Conservation (phyloP, 2,113 vertebrate genomes). For the Pristiophorus japonicus region DNA sequence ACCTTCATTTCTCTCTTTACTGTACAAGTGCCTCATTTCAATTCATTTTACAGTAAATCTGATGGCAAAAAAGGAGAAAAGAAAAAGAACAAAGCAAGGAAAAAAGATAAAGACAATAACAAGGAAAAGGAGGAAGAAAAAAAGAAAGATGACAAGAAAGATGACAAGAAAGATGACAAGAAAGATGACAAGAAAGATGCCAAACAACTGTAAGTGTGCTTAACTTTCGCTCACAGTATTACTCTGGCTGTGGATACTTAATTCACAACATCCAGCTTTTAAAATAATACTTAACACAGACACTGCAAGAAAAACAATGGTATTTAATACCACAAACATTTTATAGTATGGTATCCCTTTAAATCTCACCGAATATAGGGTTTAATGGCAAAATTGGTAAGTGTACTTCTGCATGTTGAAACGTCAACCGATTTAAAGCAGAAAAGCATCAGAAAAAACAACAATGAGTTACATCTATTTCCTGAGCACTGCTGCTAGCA, state of each 20-base stretch:
- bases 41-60: slow-evolving; percentile 54
- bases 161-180: slow-evolving; percentile 57
- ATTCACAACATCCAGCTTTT: not conserved
- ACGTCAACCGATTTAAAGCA: not conserved
- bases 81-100: slow-evolving; percentile 54
- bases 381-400: not conserved
- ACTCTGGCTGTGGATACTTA: not conserved
- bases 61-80: slow-evolving; percentile 53
- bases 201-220: not conserved
- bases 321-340: not conserved
- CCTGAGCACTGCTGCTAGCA: not conserved
- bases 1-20: not conserved
- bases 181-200: slow-evolving; percentile 45
- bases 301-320: not conserved
- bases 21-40: slow-evolving; percentile 28
- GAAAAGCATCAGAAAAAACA: not conserved
- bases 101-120: slow-evolving; percentile 55
- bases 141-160: slow-evolving; percentile 41
- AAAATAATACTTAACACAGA: not conserved
- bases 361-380: not conserved
- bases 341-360: not conserved
- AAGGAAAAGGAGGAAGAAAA: slow-evolving; percentile 55
- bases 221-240: not conserved
- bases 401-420: not conserved
- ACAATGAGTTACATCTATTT: not conserved